phyloP scores from a whole-genome alignment of 2,113 vertebrate species.

The Corapipo altera region DNA sequence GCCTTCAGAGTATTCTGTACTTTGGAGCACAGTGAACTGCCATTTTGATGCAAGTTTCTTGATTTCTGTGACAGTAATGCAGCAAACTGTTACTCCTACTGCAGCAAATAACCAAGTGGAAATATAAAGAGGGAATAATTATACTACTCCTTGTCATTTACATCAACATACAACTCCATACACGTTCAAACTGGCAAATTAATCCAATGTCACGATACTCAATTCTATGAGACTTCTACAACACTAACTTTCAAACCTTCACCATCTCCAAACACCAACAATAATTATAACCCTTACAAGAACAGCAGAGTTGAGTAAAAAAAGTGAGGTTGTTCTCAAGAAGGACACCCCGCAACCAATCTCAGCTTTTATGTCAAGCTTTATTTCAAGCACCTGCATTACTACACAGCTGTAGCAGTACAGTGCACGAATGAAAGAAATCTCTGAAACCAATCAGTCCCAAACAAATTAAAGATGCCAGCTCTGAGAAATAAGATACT shows the following conservation, averaged over 20 bases:
- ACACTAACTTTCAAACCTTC: not conserved
- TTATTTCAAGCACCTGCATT: not conserved
- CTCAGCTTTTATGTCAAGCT: not conserved
- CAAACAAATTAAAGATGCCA: not conserved
- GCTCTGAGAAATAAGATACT: not conserved
- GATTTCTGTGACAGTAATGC: not conserved
- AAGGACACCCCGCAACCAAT: not conserved
- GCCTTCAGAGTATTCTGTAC: not conserved
- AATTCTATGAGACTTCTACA: not conserved
- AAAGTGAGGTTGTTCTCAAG: not conserved
- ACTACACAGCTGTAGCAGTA: not conserved
- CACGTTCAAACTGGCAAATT: fast-evolving
- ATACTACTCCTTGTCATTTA: not conserved
- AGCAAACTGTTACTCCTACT: not conserved
- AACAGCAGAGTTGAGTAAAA: not conserved
- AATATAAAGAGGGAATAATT: not conserved
- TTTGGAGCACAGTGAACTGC: not conserved
- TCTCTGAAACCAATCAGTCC: not conserved
- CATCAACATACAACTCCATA: not conserved
- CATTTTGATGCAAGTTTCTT: not conserved
- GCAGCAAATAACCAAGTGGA: not conserved
- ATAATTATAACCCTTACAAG: not conserved
- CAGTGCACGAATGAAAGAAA: not conserved
- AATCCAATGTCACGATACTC: not conserved
- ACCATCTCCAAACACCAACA: not conserved